phyloP scores from a whole-genome alignment of 2,113 vertebrate genomes.

The Promerops cafer region DNA sequence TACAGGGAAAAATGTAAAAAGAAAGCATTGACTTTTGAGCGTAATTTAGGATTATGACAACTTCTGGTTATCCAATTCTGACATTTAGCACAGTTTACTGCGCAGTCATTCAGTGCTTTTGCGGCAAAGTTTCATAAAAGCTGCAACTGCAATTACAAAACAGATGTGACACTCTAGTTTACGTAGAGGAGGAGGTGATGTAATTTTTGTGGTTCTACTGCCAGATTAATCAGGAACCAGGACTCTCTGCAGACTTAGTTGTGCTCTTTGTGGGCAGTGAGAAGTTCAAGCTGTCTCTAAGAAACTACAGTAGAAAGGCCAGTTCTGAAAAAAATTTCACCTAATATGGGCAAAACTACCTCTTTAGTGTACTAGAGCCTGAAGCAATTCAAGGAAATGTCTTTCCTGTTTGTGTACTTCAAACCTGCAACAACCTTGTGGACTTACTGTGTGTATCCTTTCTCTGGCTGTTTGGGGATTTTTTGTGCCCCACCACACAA shows the following conservation, averaged over 20 bases:
- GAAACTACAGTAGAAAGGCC: not conserved
- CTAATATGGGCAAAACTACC: not conserved
- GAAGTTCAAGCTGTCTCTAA: not conserved
- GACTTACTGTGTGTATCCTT: not conserved
- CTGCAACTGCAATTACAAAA: not conserved
- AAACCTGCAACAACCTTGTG: not conserved
- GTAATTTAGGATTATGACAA: not conserved
- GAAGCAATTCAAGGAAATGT: not conserved
- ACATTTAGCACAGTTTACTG: conserved; percentile 6
- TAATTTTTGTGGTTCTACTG: not conserved
- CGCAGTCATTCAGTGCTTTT: not conserved
- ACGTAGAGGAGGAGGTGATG: not conserved
- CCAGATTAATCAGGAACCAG: not conserved
- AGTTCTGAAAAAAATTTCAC: not conserved
- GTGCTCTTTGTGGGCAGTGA: not conserved
- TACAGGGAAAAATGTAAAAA: not conserved
- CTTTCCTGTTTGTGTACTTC: not conserved
- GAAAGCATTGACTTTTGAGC: not conserved
- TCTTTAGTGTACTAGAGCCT: not conserved
- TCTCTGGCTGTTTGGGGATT: not conserved
- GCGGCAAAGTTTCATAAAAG: not conserved
- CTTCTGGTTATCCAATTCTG: not conserved
- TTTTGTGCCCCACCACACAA: not conserved
- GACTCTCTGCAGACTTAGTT: not conserved
- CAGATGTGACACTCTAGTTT: not conserved